Conservation (phyloP, 2,797 vertebrate species). For the Prunella strophiata region DNA sequence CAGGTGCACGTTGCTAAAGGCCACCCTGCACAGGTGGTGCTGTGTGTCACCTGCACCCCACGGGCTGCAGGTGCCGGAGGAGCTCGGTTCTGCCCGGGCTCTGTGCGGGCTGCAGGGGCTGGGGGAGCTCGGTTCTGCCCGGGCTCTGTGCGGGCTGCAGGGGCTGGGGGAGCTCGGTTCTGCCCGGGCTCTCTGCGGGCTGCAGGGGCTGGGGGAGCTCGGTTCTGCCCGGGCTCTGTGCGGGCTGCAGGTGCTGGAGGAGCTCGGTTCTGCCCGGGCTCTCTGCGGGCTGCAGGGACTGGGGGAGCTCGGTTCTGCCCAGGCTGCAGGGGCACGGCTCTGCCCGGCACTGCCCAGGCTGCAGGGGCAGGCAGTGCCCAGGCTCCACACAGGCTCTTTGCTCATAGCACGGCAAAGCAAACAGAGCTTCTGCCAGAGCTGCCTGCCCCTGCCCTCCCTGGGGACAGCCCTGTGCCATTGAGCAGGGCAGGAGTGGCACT, state of each 20-base stretch:
- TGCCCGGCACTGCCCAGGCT: no score
- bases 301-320: no score
- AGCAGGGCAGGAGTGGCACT: neutral
- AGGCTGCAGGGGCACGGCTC: neutral
- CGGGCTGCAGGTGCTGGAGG: neutral
- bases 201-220: neutral
- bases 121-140: no score
- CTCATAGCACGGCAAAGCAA: neutral
- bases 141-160: no score
- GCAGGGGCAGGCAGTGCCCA: neutral
- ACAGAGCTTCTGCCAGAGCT: neutral
- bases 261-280: no score
- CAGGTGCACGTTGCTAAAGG: neutral
- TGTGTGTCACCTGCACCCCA: neutral
- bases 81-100: neutral
- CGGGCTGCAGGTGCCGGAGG: accelerated
- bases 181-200: no score
- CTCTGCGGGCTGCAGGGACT: neutral
- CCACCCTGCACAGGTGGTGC: neutral
- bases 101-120: no score
- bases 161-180: no score
- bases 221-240: no score
- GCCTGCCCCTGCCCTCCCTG: accelerated
- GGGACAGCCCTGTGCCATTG: accelerated
- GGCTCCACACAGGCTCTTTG: neutral